These are phyloP conservation scores for Athalia circularis DNA, from an alignment of 2,888 invertebrate genomes.

Conservation along the genomic window DNA sequence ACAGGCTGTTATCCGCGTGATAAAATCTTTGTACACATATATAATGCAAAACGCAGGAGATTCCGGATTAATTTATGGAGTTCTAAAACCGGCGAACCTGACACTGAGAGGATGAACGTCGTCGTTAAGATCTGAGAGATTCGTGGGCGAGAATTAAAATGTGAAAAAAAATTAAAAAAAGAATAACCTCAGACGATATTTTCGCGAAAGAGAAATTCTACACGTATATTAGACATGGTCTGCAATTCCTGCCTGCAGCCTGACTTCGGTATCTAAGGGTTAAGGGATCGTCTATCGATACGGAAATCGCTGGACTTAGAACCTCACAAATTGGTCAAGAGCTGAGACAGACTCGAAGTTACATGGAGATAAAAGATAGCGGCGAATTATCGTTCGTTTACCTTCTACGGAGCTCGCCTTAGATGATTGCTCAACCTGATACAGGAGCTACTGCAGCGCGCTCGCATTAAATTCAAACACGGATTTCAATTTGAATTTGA, in stretches of 20 bases:
- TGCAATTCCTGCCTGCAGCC: too few species aligned
- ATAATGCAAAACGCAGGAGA: slow-evolving; percentile 11
- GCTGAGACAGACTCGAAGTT: slow-evolving; percentile 2
- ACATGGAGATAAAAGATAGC: slow-evolving; percentile 59
- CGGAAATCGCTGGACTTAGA: neutral
- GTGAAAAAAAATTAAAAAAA: neutral
- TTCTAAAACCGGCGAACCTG: slow-evolving; percentile 34
- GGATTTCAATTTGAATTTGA: neutral
- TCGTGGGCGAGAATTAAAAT: slow-evolving; percentile 4
- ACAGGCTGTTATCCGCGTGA: neutral
- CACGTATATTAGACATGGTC: too few species aligned
- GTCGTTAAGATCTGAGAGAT: slow-evolving; percentile 39
- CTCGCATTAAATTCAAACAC: neutral
- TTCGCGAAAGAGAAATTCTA: too few species aligned
- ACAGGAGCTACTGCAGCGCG: neutral
- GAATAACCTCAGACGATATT: too few species aligned
- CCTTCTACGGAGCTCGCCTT: slow-evolving; percentile 55
- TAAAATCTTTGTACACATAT: neutral
- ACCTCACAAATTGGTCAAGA: slow-evolving; percentile 5
- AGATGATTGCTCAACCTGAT: slow-evolving; percentile 16
- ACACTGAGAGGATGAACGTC: slow-evolving; percentile 15
- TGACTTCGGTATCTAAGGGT: too few species aligned
- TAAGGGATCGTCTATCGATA: too few species aligned
- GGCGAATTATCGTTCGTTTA: slow-evolving; percentile 62
- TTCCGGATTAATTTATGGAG: slow-evolving; percentile 37